Conservation (phyloP, 2,113 vertebrate species). For the Beaufortia kweichowensis region DNA sequence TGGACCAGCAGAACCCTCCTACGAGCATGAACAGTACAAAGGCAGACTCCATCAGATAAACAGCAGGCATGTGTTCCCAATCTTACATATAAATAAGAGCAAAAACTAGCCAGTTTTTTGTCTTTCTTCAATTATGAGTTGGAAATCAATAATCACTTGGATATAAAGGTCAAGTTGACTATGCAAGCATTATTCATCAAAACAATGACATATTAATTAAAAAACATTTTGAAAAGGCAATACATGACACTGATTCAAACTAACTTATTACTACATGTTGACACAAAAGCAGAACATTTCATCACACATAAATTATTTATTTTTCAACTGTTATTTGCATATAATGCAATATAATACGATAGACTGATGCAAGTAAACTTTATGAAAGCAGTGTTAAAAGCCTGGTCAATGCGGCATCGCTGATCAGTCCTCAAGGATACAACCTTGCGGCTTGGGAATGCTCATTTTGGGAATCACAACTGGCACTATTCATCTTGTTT, state of each 20-base stretch:
- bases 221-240: not conserved
- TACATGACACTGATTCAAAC: slow-evolving; percentile 19
- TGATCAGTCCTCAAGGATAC: slow-evolving; percentile 43
- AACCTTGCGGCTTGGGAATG: slow-evolving; percentile 36
- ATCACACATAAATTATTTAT: slow-evolving; percentile 31
- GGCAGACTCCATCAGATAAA: slow-evolving; percentile 36
- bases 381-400: slow-evolving; percentile 34
- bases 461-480: not conserved
- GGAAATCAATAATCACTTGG: too few species aligned
- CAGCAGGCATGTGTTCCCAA: slow-evolving; percentile 52
- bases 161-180: too few species aligned
- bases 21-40: slow-evolving; percentile 18
- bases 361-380: slow-evolving; percentile 35
- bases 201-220: too few species aligned
- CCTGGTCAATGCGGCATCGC: slow-evolving; percentile 29
- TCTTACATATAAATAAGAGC: not conserved
- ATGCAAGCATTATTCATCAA: too few species aligned
- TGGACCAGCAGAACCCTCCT: not conserved
- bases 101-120: not conserved
- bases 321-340: slow-evolving; percentile 37
- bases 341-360: slow-evolving; percentile 27
- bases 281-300: not conserved
- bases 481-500: not conserved
- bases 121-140: too few species aligned
- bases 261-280: slow-evolving; percentile 4